Percentiles rank a stretch among this genome's conserved stretches.
phyloP scores from a whole-genome alignment of 2,888 invertebrate genomes.

The Chrysolina americana region DNA sequence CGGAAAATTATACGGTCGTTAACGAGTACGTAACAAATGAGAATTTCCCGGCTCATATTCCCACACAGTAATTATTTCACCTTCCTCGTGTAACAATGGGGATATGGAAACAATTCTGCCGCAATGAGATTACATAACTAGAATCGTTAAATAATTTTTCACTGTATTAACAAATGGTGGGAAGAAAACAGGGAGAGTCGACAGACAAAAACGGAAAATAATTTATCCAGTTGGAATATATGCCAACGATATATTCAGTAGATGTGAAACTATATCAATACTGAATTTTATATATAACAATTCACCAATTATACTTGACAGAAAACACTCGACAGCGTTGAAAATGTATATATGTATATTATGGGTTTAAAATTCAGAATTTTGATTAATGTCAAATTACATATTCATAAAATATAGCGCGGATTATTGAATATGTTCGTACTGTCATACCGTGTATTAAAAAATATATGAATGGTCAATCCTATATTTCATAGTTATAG shows the following conservation, averaged over 20 bases:
- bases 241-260: background rate
- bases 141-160: conserved; percentile 29
- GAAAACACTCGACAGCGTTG: background rate
- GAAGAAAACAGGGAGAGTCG: background rate
- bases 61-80: conserved; percentile 30
- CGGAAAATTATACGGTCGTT: conserved; percentile 22
- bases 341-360: background rate
- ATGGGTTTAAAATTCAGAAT: background rate
- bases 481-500: no score
- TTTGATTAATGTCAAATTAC: background rate
- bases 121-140: conserved; percentile 30
- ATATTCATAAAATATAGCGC: background rate
- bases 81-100: conserved; percentile 31
- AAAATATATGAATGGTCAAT: no score
- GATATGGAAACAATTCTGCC: conserved; percentile 5
- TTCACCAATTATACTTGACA: background rate
- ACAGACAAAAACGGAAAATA: background rate
- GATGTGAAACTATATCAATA: background rate
- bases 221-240: background rate
- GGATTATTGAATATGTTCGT: no score
- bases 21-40: conserved; percentile 17
- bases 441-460: no score
- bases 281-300: background rate
- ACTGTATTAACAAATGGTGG: conserved; percentile 33
- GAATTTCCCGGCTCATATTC: conserved; percentile 18